Evolutionary conservation across 2,113 vertebrate genomes (phyloP).

Genomic region (Oriolus oriolus): DNA sequence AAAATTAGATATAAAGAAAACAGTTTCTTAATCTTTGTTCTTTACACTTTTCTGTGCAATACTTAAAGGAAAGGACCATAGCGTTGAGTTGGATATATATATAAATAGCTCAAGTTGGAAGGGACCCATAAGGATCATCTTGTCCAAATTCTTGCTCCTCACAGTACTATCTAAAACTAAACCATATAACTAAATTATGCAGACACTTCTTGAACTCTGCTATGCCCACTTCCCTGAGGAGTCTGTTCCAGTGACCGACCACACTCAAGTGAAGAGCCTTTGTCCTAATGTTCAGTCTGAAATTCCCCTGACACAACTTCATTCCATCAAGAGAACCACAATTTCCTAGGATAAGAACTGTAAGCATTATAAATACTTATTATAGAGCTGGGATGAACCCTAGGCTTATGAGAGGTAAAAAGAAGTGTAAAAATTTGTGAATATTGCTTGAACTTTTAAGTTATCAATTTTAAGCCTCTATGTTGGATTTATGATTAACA

Average conservation of each 20-base stretch:
- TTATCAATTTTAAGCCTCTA: background rate
- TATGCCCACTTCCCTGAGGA: background rate
- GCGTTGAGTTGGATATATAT: background rate
- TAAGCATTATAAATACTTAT: background rate
- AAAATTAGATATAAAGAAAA: background rate
- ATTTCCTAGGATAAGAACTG: background rate
- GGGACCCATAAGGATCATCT: background rate
- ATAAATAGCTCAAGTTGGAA: background rate
- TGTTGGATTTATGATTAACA: background rate
- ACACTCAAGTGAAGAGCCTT: background rate
- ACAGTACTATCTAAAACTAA: background rate
- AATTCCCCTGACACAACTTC: background rate
- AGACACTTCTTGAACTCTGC: background rate
- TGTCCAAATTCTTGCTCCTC: background rate
- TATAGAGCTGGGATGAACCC: background rate
- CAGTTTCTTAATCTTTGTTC: background rate
- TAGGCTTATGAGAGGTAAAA: background rate
- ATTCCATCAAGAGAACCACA: background rate
- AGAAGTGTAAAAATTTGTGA: background rate
- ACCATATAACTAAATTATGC: background rate
- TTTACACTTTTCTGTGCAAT: background rate
- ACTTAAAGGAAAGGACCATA: background rate
- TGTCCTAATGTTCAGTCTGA: background rate
- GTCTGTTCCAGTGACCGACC: background rate
- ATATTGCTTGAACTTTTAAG: background rate